Conservation (phyloP, 2,888 invertebrate species). For the Orthosia gracilis region DNA sequence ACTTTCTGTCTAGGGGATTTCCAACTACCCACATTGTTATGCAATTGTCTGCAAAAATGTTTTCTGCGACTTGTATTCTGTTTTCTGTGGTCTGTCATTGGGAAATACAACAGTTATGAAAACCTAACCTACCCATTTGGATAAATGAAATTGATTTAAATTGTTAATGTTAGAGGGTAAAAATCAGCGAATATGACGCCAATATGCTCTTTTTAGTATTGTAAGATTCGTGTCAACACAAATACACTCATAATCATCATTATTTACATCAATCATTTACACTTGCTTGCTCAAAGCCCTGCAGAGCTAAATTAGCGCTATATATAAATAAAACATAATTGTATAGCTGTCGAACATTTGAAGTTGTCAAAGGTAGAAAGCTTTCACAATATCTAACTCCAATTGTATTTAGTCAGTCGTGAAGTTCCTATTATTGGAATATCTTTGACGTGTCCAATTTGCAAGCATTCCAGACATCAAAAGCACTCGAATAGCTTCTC, state of each 20-base stretch:
- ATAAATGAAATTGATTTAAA: background rate
- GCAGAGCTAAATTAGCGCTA: slow-evolving; percentile 12
- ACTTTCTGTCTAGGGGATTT: background rate
- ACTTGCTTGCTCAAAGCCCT: background rate
- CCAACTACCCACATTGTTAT: background rate
- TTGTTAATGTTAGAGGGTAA: background rate
- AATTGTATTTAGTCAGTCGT: slow-evolving; percentile 20
- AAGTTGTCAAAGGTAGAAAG: slow-evolving; percentile 17
- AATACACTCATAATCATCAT: too few relatives aligned
- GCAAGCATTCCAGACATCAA: slow-evolving; percentile 20
- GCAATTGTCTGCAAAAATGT: background rate
- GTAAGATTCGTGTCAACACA: background rate
- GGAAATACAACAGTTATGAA: background rate
- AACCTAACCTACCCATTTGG: background rate
- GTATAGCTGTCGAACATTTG: slow-evolving; percentile 13
- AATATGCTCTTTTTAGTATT: background rate
- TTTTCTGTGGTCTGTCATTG: background rate
- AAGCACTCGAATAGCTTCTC: slow-evolving; percentile 27
- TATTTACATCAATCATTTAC: slow-evolving; percentile 26
- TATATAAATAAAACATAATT: slow-evolving; percentile 15
- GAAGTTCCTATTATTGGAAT: slow-evolving; percentile 9
- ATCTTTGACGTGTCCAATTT: slow-evolving; percentile 24
- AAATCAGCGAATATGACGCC: background rate
- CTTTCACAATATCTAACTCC: background rate
- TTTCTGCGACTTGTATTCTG: slow-evolving; percentile 1